Evolutionary conservation across 2,113 vertebrate genomes (phyloP), one percentile per base, ranked within the genome.

Genomic region (Poeciliopsis prolifica): DNA sequence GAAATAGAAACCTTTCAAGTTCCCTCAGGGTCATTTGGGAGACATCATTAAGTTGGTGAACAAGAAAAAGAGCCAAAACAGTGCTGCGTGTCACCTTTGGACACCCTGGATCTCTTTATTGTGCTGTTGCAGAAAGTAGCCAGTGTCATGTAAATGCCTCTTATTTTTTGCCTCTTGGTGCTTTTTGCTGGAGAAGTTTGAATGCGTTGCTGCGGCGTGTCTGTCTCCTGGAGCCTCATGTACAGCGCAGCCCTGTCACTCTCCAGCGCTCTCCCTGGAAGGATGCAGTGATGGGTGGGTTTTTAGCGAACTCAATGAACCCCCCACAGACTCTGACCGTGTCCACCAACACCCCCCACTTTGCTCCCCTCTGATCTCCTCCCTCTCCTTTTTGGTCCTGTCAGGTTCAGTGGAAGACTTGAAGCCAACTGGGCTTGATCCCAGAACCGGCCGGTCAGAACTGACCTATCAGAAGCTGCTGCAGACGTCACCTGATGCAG

Each of bases 91-190:
- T 76, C 86, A 85, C 89, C 85, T 88, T 89, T 70, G 81, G 86
- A 90, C 87, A 76, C 67, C 72, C 65, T 37, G 86, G 84, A 89
- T 91, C 89, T 91, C 86, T 82, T 91, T 83, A 87, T 92, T 92
- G 88, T 90, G 82, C 81, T 0, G 61, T 66, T 76, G 71, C 75
- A 87, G 83, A 92, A 92, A 93, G 87, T 89, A 74, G 77, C 90
- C 85, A 88, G 78, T 92, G 92, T 94, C 83, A 93, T 92, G 93
- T 93, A 94, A 94, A 94, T 94, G 74, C 72, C 78, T 84, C 89
- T 90, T 91, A 91, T 90, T 91, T 92, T 88, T 92, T 28, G 84
- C 90, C 83, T 90, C 85, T 86, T 91, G 90, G 85, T 90, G 91
- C 86, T 88, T 92, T 86, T 85, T 84, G 86, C 91, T 83, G 78